Percentiles rank a stretch among this genome's conserved stretches.
phyloP scores from a whole-genome alignment of 2,797 vertebrate species.

The Numenius phaeopus region DNA sequence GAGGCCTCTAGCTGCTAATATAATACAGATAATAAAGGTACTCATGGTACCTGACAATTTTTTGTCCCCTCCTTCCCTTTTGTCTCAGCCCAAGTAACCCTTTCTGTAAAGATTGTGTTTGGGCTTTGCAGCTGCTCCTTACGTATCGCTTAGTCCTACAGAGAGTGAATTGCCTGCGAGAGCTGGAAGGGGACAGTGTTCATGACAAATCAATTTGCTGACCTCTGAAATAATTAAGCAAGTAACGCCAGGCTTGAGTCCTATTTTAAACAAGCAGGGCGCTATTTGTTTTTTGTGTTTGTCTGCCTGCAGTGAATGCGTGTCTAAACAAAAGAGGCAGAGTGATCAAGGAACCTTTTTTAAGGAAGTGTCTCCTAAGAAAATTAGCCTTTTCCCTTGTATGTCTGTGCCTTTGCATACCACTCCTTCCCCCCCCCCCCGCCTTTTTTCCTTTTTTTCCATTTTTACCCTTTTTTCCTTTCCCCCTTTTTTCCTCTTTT shows the following conservation, averaged over 20 bases:
- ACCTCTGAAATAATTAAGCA: constrained; percentile 51
- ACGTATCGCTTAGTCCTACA: not conserved
- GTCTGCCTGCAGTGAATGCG: not conserved
- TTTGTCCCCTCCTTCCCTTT: not conserved
- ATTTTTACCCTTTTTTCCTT: too few species aligned
- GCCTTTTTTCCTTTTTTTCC: not conserved
- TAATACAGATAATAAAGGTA: not conserved
- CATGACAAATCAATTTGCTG: constrained; percentile 47
- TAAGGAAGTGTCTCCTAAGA: not conserved
- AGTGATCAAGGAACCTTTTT: not conserved
- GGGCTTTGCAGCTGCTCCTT: not conserved
- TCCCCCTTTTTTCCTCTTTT: not conserved
- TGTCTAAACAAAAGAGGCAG: not conserved
- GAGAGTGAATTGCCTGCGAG: not conserved
- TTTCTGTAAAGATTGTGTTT: not conserved
- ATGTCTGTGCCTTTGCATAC: not conserved
- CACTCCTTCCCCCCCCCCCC: not conserved
- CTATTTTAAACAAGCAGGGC: not conserved
- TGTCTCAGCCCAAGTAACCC: not conserved
- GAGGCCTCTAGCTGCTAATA: not conserved
- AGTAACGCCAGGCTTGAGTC: not conserved
- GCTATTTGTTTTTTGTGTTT: not conserved
- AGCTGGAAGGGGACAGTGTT: not conserved
- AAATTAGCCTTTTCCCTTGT: not conserved
- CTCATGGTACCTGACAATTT: not conserved